Base-by-base conservation (phyloP, 37 sponge, comb jelly and placozoan genomes). In the Aphrocallistes beatrix region DNA sequence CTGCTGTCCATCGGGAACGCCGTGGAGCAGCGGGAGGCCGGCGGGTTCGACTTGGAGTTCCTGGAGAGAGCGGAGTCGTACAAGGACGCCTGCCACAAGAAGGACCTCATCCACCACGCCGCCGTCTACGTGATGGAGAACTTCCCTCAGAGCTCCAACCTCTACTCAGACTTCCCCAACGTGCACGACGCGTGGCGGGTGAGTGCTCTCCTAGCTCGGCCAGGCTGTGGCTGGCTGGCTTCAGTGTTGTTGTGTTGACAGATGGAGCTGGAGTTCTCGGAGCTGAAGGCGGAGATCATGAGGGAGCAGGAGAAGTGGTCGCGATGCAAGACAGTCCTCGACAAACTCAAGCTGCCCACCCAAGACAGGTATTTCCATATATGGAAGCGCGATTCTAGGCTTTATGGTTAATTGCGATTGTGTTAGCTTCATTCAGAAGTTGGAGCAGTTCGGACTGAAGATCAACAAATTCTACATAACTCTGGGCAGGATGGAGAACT, bases 381-480 rank as follows among this genome's bases (percentile, higher is more conserved):
- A 17, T 47, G 13, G 13, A 47, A 21, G 13, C 17, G 13, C 17
- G 13, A 47, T 17, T 47, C 17, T 21, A 47, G 17, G 17, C 49
- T 17, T 47, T 47, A 47, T 21, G 13, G 17, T 47, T 21, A 47
- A 17, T 47, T 13, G 17, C 13, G 13, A 47, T 60, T 13, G 10
- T 19, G 10, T 32, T 60, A 60, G 75, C 3, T 60, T 60, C 32
- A 60, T 30, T 32, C 17, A 3, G 75, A 60, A 13, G n/a, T 13
- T 60, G 17, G 75, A 60, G 34, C 17, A 60, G 34, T 60, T 60
- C 21, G 75, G 75, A 3, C 21, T 3, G 17, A 60, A 60, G n/a
- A 60, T 60, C 10, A 60, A 60, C 34, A 60, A 60, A 60, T 60
- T 60, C 75, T 60, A 60, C 75, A 60, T 60, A 60, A 60, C 75